phyloP scores from a whole-genome alignment of 2,113 vertebrate genomes.

The Limanda limanda region DNA sequence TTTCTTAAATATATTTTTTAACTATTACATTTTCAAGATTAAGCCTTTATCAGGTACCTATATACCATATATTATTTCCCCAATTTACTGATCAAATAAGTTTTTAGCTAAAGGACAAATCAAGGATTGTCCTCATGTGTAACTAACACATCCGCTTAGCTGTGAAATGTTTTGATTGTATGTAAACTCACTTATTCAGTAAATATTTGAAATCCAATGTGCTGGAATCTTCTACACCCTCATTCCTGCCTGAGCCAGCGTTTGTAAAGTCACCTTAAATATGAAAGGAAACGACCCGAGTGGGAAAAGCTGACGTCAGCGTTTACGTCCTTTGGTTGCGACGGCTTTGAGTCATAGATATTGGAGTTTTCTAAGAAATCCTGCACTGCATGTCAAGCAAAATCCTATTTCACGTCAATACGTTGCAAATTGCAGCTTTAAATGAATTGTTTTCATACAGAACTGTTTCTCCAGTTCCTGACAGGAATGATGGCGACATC shows the following conservation, averaged over 20 bases:
- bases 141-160: not conserved
- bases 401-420: not conserved
- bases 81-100: not conserved
- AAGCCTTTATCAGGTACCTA: not conserved
- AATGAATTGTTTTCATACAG: no score
- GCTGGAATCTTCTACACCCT: not conserved
- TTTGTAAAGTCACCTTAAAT: constrained; percentile 3
- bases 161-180: not conserved
- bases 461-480: not conserved
- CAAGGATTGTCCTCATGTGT: not conserved
- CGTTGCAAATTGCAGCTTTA: not conserved
- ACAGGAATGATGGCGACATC: not conserved
- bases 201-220: not conserved
- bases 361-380: not conserved
- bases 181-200: not conserved
- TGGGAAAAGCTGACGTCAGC: not conserved
- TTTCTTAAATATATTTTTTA: no score
- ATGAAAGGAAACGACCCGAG: not conserved
- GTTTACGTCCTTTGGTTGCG: not conserved
- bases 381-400: not conserved
- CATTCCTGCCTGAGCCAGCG: not conserved
- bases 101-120: not conserved
- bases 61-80: not conserved
- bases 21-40: no score
- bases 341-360: constrained; percentile 9